These are phyloP conservation scores for Acronicta aceris DNA, from an alignment of 2,888 invertebrate species.

Conservation along the genomic window DNA sequence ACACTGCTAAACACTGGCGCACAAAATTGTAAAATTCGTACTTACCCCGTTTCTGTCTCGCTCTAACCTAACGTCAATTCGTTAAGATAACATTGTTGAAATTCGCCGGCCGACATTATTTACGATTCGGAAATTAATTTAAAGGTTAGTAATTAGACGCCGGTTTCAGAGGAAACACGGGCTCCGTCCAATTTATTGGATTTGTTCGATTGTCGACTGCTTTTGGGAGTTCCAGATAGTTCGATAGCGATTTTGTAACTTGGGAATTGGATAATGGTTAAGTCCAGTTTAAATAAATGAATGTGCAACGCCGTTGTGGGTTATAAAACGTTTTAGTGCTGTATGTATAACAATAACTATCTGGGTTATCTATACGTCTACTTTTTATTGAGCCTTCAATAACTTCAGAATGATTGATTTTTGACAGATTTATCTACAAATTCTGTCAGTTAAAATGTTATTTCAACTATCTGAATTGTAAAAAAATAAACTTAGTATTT, in stretches of 20 bases:
- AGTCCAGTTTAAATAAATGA: constrained; percentile 30
- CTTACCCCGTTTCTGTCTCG: constrained; percentile 71
- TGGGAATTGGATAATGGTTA: constrained; percentile 40
- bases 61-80: constrained; percentile 80
- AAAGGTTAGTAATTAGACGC: constrained; percentile 61
- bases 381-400: too few species aligned
- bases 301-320: constrained; percentile 21
- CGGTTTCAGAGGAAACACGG: constrained; percentile 42
- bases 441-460: too few species aligned
- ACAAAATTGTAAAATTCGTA: constrained; percentile 85
- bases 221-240: constrained; percentile 53
- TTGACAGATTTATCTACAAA: too few species aligned
- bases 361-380: too few species aligned
- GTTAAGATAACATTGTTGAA: constrained; percentile 83
- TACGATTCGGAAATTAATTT: constrained; percentile 69
- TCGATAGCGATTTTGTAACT: constrained; percentile 44
- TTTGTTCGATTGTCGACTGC: constrained; percentile 49
- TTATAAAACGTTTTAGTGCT: constrained; percentile 6
- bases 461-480: too few species aligned
- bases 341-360: too few species aligned
- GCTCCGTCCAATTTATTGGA: constrained; percentile 56
- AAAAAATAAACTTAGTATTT: too few species aligned
- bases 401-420: too few species aligned
- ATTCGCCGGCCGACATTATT: constrained; percentile 69
- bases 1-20: constrained; percentile 83